Evolutionary conservation across 2,797 vertebrate genomes (phyloP).

Genomic region (Parotocinclus haroldoi): DNA sequence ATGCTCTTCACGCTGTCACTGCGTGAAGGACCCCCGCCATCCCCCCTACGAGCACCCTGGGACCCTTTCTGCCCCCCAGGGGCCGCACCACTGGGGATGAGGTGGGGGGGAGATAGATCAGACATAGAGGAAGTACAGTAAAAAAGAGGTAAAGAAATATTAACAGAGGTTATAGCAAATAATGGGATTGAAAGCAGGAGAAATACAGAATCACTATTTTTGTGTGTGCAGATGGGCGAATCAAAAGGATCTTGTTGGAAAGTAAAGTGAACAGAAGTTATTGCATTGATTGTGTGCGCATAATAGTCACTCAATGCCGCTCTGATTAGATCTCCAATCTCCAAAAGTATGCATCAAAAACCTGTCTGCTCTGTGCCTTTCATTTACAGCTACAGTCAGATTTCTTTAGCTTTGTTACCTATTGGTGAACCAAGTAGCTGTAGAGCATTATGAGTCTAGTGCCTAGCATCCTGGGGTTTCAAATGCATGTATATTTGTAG

Average conservation of each 20-base stretch:
- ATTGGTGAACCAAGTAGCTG: neutral
- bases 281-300: no score
- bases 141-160: conserved; percentile 55
- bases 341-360: neutral
- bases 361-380: conserved; percentile 13
- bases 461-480: conserved; percentile 7
- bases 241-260: neutral
- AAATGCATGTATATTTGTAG: neutral
- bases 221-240: conserved; percentile 10
- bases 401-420: neutral
- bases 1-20: conserved; percentile 85
- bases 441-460: neutral
- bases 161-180: conserved; percentile 54
- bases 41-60: conserved; percentile 80
- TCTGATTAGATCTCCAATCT: neutral
- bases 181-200: conserved; percentile 57
- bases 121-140: conserved; percentile 62
- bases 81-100: conserved; percentile 86
- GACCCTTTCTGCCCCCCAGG: conserved; percentile 85
- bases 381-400: neutral
- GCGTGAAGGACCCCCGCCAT: conserved; percentile 84
- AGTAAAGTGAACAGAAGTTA: conserved; percentile 6
- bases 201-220: conserved; percentile 18
- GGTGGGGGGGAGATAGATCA: conserved; percentile 65
- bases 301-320: neutral